A percentile compares a stretch with the other conserved stretches of the same genome.
Conservation (phyloP, 2,113 vertebrate genomes). For the Daphoenositta chrysoptera region DNA sequence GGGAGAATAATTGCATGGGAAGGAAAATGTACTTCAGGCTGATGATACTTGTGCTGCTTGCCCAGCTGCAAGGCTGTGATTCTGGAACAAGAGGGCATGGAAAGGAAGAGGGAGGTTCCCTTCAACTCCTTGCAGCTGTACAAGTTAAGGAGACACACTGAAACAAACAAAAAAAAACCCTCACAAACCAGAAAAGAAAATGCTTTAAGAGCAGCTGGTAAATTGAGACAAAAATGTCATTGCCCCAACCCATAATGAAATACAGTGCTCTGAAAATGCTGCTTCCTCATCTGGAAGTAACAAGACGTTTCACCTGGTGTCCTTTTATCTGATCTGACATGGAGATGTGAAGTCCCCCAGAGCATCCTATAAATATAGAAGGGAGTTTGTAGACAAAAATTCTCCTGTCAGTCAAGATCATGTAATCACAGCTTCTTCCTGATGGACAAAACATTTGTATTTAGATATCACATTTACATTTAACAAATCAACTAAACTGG, state of each 20-base stretch:
- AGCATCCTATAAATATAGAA: conserved; percentile 14
- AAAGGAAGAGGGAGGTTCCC: background rate
- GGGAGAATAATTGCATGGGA: background rate
- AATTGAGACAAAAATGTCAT: conserved; percentile 10
- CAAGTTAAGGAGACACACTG: background rate
- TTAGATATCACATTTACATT: background rate
- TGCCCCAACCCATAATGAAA: background rate
- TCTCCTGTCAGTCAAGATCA: background rate
- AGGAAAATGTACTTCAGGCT: background rate
- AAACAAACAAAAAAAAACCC: background rate
- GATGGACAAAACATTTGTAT: background rate
- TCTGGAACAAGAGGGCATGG: background rate
- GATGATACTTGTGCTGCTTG: background rate
- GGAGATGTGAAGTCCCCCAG: background rate
- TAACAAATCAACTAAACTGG: background rate
- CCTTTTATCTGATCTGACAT: conserved; percentile 24
- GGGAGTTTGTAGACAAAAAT: conserved; percentile 41
- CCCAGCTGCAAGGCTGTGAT: background rate
- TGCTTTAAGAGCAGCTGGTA: background rate
- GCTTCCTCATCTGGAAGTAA: background rate
- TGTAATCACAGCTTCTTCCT: background rate
- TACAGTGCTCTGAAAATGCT: background rate
- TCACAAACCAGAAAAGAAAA: background rate
- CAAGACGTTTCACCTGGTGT: conserved; percentile 5
- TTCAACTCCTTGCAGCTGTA: background rate